Conservation (phyloP, 2,888 invertebrate species). For the Pristionchus arcanus region DNA sequence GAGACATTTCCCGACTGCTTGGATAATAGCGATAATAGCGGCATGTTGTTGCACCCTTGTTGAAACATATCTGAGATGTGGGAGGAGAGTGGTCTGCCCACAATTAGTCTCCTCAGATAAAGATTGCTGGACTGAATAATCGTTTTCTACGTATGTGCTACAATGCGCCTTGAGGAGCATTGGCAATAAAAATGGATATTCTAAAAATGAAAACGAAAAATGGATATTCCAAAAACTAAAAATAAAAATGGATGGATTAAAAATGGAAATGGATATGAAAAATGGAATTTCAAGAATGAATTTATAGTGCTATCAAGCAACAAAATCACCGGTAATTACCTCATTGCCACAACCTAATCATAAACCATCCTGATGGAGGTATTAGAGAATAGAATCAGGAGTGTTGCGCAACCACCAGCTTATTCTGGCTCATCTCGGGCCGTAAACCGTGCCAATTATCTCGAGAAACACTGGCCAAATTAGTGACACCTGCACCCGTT, state of each 20-base stretch:
- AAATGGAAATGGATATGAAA: too few species aligned
- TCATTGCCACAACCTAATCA: not conserved
- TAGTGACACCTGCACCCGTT: conserved; percentile 13
- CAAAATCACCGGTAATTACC: not conserved
- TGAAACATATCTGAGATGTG: not conserved
- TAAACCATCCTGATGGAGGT: not conserved
- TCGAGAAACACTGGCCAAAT: conserved; percentile 7
- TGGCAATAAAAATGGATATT: not conserved
- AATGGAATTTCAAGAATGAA: not conserved
- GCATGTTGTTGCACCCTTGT: not conserved
- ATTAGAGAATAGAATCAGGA: not conserved
- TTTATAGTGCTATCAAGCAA: too few species aligned
- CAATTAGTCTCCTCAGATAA: not conserved
- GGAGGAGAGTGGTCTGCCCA: not conserved
- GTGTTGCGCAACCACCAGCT: conserved; percentile 37
- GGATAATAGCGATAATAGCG: not conserved
- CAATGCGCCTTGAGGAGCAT: too few species aligned
- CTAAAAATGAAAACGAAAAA: not conserved
- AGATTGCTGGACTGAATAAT: too few species aligned
- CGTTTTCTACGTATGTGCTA: too few species aligned
- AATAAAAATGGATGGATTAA: too few species aligned
- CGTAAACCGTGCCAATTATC: conserved; percentile 7
- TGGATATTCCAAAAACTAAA: not conserved
- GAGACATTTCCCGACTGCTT: not conserved
- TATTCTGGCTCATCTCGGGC: conserved; percentile 18